These are phyloP conservation scores for Lysandra bellargus DNA, from an alignment of 2,888 invertebrate genomes.

Conservation along the genomic window DNA sequence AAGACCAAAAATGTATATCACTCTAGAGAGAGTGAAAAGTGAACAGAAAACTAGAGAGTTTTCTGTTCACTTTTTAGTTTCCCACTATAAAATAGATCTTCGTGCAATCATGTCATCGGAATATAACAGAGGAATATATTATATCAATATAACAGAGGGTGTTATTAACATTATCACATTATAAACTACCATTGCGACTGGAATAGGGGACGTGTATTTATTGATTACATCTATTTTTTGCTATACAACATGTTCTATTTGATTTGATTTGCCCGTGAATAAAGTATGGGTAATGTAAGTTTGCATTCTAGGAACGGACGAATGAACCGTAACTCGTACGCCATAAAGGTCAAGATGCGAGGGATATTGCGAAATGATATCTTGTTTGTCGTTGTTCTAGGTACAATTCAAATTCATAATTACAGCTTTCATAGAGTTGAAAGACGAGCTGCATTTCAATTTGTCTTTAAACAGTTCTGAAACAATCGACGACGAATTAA, in stretches of 20 bases:
- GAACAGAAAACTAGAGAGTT: too few relatives aligned
- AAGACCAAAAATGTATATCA: too few relatives aligned
- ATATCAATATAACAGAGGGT: background rate
- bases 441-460: slow-evolving; percentile 34
- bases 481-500: slow-evolving; percentile 23
- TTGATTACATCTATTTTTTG: slow-evolving; percentile 34
- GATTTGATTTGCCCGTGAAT: slow-evolving; percentile 37
- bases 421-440: slow-evolving; percentile 32
- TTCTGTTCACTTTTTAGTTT: background rate
- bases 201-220: slow-evolving; percentile 12
- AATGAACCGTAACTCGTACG: background rate
- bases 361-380: slow-evolving; percentile 8
- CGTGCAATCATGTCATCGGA: background rate
- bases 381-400: slow-evolving; percentile 30
- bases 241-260: slow-evolving; percentile 30
- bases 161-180: slow-evolving; percentile 9
- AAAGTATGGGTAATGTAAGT: slow-evolving; percentile 35
- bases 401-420: slow-evolving; percentile 33
- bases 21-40: too few relatives aligned
- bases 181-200: background rate
- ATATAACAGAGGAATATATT: background rate
- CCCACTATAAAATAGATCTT: background rate
- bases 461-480: slow-evolving; percentile 30
- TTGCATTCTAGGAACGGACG: background rate
- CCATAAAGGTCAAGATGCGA: slow-evolving; percentile 24